phyloP scores from a whole-genome alignment of 2,797 vertebrate species.

The Brachyrhaphis roseni region DNA sequence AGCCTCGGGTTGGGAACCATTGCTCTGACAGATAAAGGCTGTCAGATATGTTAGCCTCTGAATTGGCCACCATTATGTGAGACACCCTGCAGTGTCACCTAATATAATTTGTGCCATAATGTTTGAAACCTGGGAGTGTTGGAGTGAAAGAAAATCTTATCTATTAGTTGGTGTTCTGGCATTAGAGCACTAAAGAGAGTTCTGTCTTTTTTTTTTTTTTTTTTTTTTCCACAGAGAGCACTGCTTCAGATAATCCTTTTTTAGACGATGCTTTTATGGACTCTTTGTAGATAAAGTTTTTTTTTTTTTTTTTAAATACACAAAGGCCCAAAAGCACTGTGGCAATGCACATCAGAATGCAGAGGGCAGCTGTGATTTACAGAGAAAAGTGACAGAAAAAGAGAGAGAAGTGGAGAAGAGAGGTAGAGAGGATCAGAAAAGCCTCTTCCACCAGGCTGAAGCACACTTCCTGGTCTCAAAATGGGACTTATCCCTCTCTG shows the following conservation, averaged over 20 bases:
- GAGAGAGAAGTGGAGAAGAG: slow-evolving; percentile 51
- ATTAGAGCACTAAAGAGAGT: slow-evolving; percentile 33
- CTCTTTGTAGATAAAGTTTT: slow-evolving; percentile 80
- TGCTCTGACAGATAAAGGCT: slow-evolving; percentile 42
- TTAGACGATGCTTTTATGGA: slow-evolving; percentile 80
- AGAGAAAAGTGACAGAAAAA: slow-evolving; percentile 80
- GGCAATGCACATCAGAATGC: slow-evolving; percentile 86
- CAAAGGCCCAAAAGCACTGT: slow-evolving; percentile 84
- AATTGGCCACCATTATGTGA: slow-evolving; percentile 42
- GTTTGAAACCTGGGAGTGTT: slow-evolving; percentile 42
- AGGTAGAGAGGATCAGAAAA: slow-evolving; percentile 54
- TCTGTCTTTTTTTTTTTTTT: slow-evolving; percentile 61
- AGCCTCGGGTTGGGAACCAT: slow-evolving; percentile 61
- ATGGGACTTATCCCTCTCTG: slow-evolving; percentile 99
- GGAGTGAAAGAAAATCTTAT: slow-evolving; percentile 13
- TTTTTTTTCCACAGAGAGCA: slow-evolving; percentile 81
- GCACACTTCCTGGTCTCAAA: slow-evolving; percentile 85
- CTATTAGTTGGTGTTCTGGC: slow-evolving; percentile 25
- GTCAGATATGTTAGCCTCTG: slow-evolving; percentile 54
- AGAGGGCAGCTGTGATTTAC: slow-evolving; percentile 84
- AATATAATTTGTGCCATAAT: slow-evolving; percentile 29
- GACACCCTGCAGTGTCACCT: slow-evolving; percentile 52
- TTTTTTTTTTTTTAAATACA: slow-evolving; percentile 62
- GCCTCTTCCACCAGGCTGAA: slow-evolving; percentile 73
- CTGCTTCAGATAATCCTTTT: slow-evolving; percentile 85